These are phyloP conservation scores for Dynastes tityus DNA, from an alignment of 2,888 invertebrate species.

Conservation along the genomic window DNA sequence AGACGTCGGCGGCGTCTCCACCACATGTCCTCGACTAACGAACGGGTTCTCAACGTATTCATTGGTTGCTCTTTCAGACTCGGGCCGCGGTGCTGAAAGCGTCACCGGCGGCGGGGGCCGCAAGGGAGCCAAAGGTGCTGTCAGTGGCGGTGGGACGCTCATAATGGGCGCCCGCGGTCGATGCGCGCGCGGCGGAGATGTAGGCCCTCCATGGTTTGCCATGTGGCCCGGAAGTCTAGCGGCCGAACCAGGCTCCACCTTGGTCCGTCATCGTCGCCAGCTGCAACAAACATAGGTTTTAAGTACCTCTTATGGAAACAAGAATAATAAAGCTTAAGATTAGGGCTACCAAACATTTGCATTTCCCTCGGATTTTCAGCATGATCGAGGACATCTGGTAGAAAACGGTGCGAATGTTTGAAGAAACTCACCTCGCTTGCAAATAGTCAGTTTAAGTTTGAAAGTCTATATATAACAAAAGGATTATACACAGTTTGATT, in stretches of 20 bases:
- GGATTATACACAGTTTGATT: no score
- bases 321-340: not conserved
- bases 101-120: slow-evolving; percentile 72
- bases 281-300: slow-evolving; percentile 68
- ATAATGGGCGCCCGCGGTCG: slow-evolving; percentile 74
- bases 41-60: slow-evolving; percentile 95
- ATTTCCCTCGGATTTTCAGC: no score
- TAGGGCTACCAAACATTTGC: no score
- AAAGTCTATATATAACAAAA: no score
- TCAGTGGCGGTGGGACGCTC: slow-evolving; percentile 73
- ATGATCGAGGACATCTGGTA: no score
- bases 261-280: slow-evolving; percentile 80
- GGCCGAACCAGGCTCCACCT: slow-evolving; percentile 78
- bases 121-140: slow-evolving; percentile 72
- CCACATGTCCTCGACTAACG: slow-evolving; percentile 68
- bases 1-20: slow-evolving; percentile 67
- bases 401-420: no score
- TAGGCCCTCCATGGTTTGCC: slow-evolving; percentile 85
- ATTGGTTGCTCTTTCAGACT: slow-evolving; percentile 89
- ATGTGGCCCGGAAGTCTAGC: slow-evolving; percentile 76
- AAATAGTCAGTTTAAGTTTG: no score
- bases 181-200: slow-evolving; percentile 81
- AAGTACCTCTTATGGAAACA: not conserved
- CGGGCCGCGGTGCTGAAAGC: slow-evolving; percentile 83
- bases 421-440: no score